Base-by-base conservation (phyloP, 2,113 vertebrate genomes). In the Syngnathus scovelli region DNA sequence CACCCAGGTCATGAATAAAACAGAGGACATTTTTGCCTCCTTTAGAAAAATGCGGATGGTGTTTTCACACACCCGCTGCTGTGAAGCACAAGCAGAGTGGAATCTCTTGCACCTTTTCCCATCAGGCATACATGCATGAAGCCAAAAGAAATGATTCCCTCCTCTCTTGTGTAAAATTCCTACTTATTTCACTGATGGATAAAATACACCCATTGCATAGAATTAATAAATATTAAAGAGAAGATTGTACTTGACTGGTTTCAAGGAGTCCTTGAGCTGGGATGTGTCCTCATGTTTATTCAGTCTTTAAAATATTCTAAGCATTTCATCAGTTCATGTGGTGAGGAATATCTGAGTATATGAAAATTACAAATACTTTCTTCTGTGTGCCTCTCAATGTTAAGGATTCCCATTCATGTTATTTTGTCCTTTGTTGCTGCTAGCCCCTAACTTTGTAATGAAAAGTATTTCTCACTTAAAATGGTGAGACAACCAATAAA, bases 1-100 rank as follows among this genome's bases (percentile, higher is more conserved):
- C 68, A 61, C 46, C 16, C 69, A 6, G 59, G n/a, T 77, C 80
- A 81, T 87, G 41, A 83, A 85, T 87, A 77, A 83, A 78, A 80
- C 80, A 16, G 18, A 1, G 68, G 54, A 44, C 18, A 70, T 71
- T 71, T 77, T 36, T 68, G 63, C 65, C 76, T 72, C 49, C 64
- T 75, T 66, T 71, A 52, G 12, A 56, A 56, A 65, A 27, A 51
- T 27, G 21, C 9, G 39, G 41, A 16, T 15, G 39, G 41, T 8
- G 12, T 44, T 44, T 62, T 62, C 41, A 62, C 23, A 51, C 68
- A 70, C 51, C 70, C 69, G 41, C 65, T 78, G 65, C 67, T 71
- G 43, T 59, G 46, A 76, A 61, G 71, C 54, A 52, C 63, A 55
- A 38, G 52, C 44, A 71, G 51, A 46, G 41, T 21, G 9, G 60